Conservation (phyloP, 1,140 invertebrate genomes). For the Druon quercuslanigerum region DNA sequence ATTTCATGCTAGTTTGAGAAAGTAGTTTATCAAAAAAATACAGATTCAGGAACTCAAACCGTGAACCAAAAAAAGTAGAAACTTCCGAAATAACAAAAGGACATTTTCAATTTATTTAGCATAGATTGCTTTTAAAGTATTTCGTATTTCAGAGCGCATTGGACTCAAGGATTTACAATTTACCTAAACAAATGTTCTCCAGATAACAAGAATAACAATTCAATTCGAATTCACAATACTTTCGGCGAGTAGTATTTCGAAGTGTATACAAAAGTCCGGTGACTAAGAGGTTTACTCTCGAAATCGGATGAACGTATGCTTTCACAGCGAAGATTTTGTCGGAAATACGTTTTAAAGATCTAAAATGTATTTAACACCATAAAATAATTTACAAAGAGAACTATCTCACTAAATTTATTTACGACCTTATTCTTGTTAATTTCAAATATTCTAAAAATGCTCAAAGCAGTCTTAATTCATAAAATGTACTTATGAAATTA, state of each 20-base stretch:
- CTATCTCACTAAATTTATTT: too few species aligned
- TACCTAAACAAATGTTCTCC: neutral
- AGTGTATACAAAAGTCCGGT: neutral
- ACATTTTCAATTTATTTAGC: neutral
- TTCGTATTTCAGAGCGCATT: neutral
- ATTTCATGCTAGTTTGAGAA: too few species aligned
- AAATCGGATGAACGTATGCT: conserved; percentile 2
- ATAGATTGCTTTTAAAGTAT: neutral
- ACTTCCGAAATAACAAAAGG: neutral
- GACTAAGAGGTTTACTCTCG: conserved; percentile 10
- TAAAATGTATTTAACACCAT: neutral
- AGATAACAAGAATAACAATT: conserved; percentile 15
- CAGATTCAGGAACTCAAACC: too few species aligned
- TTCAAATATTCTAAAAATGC: too few species aligned
- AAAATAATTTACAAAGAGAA: too few species aligned
- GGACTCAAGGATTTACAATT: neutral
- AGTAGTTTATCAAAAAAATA: too few species aligned
- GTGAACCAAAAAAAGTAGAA: too few species aligned
- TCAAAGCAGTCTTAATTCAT: too few species aligned
- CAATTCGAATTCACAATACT: conserved; percentile 7
- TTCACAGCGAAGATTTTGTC: neutral
- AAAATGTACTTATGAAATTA: too few species aligned
- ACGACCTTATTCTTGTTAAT: too few species aligned
- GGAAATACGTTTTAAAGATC: neutral
- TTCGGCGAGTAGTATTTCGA: neutral